A percentile compares a stretch with the other conserved stretches of the same genome.
These are phyloP conservation scores for Sylvilagus bachmani DNA, from an alignment of 2,113 vertebrate genomes.

Conservation along the genomic window DNA sequence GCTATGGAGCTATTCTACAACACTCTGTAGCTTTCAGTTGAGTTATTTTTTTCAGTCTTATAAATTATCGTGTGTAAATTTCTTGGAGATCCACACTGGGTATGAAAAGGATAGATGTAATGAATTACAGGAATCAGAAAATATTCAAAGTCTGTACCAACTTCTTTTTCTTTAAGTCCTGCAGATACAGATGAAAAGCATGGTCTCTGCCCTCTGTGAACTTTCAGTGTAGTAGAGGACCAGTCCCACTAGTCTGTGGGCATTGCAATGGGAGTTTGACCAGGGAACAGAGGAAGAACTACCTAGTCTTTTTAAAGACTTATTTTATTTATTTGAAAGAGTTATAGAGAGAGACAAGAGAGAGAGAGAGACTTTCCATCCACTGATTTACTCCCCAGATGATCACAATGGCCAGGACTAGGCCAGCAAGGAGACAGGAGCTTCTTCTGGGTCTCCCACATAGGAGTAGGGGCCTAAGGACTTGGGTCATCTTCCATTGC, in stretches of 20 bases:
- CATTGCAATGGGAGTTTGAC: not conserved
- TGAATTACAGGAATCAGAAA: conserved; percentile 39
- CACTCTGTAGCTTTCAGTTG: conserved; percentile 9
- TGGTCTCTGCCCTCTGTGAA: not conserved
- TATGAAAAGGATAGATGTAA: not conserved
- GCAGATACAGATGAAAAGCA: not conserved
- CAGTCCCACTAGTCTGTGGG: not conserved
- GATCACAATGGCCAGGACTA: too few species aligned
- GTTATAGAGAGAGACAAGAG: too few species aligned
- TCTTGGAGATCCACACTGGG: conserved; percentile 19
- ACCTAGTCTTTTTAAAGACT: too few species aligned
- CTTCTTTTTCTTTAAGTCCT: not conserved
- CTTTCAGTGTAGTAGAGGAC: not conserved
- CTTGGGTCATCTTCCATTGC: too few species aligned
- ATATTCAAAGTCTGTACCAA: conserved; percentile 21
- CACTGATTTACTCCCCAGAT: too few species aligned
- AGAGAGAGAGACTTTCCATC: too few species aligned
- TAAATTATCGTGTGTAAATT: conserved; percentile 58
- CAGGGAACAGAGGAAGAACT: not conserved
- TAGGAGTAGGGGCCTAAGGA: too few species aligned
- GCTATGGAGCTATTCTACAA: not conserved
- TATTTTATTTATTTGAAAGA: too few species aligned
- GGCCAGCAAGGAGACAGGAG: too few species aligned
- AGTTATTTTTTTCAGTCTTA: not conserved
- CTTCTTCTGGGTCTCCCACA: too few species aligned